Evolutionary conservation across 2,888 invertebrate genomes (phyloP), one percentile per base, ranked within the genome.

Genomic region (Pachycephus smyrnensis): DNA sequence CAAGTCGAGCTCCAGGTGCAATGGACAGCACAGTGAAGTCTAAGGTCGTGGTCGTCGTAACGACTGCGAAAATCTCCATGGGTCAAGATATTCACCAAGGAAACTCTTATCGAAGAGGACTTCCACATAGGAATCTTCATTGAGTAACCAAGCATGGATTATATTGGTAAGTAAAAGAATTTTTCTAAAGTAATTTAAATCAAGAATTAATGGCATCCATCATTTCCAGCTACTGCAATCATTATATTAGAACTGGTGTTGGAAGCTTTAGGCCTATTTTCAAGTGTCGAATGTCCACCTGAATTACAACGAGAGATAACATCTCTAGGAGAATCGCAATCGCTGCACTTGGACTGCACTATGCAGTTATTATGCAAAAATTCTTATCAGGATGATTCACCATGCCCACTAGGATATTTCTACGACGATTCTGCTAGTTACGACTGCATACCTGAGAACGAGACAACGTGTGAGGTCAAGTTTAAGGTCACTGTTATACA

Each of bases 211-310:
- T 55, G 6, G 6, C 1, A 55, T 55, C 23, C 23, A 55, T 55
- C 9, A 12, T 3, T 71, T 71, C 30, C 31, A 71, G 71, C 71
- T 15, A 31, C 15, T 33, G 71, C 12, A 32, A 71, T 71, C 71
- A 33, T 71, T 15, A 4, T 33, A 4, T 9, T 71, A 30, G 12
- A 32, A 31, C 12, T 33, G 12, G 12, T 76, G 32, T 73, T 71
- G 55, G 74, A 55, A 12, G 37, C 75, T 11, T 15, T 37, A 15
- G 80, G 76, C 36, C 35, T 77, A 68, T 80, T 80, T 69, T 75
- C 82, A 9, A 80, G 79, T 11, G 71, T 82, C 73, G 74, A 80
- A 37, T 82, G 82, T 68, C 80, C 80, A 1, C 11, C 68, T 30
- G 69, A 79, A 31, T 68, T 77, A 3, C 77, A 69, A 40, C 32